These are phyloP conservation scores for Python bivittatus DNA, from an alignment of 2,113 vertebrate genomes.

Conservation along the genomic window DNA sequence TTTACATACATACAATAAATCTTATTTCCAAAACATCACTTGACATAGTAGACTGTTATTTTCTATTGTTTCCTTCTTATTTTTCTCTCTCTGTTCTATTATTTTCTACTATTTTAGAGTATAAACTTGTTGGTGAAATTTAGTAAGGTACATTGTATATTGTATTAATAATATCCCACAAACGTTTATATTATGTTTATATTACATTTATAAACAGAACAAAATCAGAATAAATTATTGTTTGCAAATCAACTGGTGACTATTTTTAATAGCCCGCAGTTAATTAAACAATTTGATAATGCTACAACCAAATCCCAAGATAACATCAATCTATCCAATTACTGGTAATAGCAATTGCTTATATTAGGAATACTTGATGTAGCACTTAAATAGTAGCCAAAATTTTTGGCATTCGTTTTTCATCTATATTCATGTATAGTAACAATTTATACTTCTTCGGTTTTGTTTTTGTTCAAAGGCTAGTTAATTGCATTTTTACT, in stretches of 20 bases:
- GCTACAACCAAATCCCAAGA: slow-evolving; percentile 10
- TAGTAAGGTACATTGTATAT: neutral
- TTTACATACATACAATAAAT: neutral
- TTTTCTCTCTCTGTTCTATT: neutral
- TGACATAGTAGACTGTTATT: neutral
- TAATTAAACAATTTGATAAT: neutral
- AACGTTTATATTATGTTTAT: neutral
- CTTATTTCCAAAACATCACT: neutral
- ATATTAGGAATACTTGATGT: neutral
- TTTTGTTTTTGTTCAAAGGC: neutral
- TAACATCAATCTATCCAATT: neutral
- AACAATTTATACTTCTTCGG: neutral
- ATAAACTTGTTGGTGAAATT: neutral
- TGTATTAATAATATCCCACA: neutral
- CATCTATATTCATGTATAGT: neutral
- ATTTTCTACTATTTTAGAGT: neutral
- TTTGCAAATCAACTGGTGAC: neutral
- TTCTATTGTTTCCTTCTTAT: too few relatives aligned
- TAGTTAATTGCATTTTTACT: neutral
- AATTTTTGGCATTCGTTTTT: neutral
- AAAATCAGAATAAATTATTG: slow-evolving; percentile 10
- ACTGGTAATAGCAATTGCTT: neutral
- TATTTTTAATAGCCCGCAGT: neutral
- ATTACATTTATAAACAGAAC: neutral
- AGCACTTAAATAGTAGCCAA: neutral